Evolutionary conservation across 1,140 invertebrate genomes (phyloP).

Genomic region (Glossosoma conforme): DNA sequence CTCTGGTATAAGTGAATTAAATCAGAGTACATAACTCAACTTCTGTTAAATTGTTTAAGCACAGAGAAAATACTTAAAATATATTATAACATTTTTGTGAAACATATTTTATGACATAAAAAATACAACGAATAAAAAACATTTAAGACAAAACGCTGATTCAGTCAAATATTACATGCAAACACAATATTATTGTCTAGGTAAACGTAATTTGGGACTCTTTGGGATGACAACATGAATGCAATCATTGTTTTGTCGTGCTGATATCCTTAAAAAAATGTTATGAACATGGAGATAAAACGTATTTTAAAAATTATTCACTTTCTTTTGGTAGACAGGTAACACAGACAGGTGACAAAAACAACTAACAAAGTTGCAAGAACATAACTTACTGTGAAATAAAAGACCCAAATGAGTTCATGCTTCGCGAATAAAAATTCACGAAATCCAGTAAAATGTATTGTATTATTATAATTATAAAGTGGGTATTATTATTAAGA

Average conservation of each 20-base stretch:
- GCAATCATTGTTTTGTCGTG: constrained; percentile 28
- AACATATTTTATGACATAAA: too few species aligned
- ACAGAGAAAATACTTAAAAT: constrained; percentile 19
- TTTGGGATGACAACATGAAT: constrained; percentile 27
- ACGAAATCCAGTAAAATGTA: constrained; percentile 14
- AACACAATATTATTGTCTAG: constrained; percentile 31
- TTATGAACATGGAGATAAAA: not conserved
- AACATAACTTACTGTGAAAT: constrained; percentile 3
- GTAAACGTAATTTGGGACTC: constrained; percentile 23
- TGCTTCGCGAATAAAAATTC: constrained; percentile 15
- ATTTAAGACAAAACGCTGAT: constrained; percentile 25
- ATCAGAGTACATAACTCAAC: constrained; percentile 27
- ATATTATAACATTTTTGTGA: constrained; percentile 11
- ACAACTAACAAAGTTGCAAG: not conserved
- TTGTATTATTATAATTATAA: constrained; percentile 17
- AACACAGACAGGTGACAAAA: constrained; percentile 6
- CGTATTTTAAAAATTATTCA: constrained; percentile 6
- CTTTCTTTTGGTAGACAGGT: constrained; percentile 10
- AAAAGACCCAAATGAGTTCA: constrained; percentile 26
- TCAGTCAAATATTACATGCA: constrained; percentile 28
- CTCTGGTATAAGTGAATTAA: constrained; percentile 20
- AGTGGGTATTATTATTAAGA: too few species aligned
- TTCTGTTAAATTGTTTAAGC: constrained; percentile 27
- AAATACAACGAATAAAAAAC: constrained; percentile 26
- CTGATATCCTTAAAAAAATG: constrained; percentile 10